Conservation (phyloP, 2,113 vertebrate genomes). For the Anarrhichthys ocellatus region DNA sequence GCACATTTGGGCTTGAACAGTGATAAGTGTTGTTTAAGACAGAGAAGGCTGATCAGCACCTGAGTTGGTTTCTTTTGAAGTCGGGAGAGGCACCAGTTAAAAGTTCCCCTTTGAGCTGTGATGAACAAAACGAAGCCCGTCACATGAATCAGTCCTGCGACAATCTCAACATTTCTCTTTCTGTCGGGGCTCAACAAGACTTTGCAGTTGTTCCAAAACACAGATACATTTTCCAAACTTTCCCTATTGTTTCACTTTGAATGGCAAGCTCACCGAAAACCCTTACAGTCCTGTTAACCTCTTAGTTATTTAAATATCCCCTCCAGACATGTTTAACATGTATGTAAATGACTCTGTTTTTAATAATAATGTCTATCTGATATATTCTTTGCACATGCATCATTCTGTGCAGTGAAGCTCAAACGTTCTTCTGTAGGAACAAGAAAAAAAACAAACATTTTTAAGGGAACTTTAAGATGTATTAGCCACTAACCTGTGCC, state of each 20-base stretch:
- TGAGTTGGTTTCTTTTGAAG: conserved; percentile 13
- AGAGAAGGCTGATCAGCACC: conserved; percentile 20
- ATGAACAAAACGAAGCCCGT: conserved; percentile 16
- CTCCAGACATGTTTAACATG: not conserved
- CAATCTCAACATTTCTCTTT: not conserved
- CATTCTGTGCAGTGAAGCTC: not conserved
- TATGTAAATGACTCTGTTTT: not conserved
- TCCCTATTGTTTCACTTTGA: not conserved
- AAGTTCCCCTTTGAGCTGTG: conserved; percentile 22
- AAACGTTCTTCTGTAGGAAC: not conserved
- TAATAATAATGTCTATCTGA: too few species aligned
- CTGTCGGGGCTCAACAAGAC: not conserved
- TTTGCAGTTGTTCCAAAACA: not conserved
- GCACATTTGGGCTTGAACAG: conserved; percentile 10
- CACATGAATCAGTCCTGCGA: conserved; percentile 1
- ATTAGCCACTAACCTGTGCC: not conserved
- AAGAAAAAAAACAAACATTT: not conserved
- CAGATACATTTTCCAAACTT: not conserved
- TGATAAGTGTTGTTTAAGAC: conserved; percentile 31
- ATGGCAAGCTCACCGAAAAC: not conserved
- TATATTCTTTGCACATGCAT: not conserved
- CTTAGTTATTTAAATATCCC: not conserved
- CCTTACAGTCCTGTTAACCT: not conserved
- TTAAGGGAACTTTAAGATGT: not conserved
- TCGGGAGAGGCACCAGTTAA: not conserved